Conservation (phyloP, 2,888 invertebrate genomes). For the Agriopis leucophaearia region DNA sequence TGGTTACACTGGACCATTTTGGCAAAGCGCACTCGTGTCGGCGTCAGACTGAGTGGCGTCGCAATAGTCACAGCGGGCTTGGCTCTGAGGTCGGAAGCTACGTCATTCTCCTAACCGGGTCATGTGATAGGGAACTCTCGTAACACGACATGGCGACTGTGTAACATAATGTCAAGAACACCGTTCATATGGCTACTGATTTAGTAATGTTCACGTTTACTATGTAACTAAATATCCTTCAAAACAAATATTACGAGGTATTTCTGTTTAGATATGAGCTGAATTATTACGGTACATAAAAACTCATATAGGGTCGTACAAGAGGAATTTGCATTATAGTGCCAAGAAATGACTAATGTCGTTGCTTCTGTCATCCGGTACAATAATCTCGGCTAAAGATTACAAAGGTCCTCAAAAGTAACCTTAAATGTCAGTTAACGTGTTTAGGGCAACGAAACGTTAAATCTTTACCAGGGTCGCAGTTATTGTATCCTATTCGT, state of each 20-base stretch:
- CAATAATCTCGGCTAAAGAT: constrained; percentile 4
- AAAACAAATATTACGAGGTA: not conserved
- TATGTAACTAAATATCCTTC: not conserved
- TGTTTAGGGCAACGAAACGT: not conserved
- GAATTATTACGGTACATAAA: not conserved
- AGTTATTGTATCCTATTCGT: not conserved
- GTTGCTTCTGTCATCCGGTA: not conserved
- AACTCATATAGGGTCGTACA: not conserved
- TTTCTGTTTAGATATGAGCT: not conserved
- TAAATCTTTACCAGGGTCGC: not conserved
- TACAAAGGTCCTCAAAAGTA: constrained; percentile 1
- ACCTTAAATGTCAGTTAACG: constrained; percentile 8
- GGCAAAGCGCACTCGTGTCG: not conserved
- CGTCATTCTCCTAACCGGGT: constrained; percentile 75
- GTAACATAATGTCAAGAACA: constrained; percentile 36
- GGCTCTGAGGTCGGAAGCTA: constrained; percentile 67
- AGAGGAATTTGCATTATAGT: constrained; percentile 6
- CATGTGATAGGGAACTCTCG: constrained; percentile 58
- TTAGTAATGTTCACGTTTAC: not conserved
- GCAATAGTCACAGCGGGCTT: constrained; percentile 40
- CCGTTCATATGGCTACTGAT: not conserved
- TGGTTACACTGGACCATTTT: not conserved
- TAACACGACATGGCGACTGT: constrained; percentile 47
- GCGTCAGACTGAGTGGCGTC: constrained; percentile 47
- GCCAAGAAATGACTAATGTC: constrained; percentile 16